These are phyloP conservation scores for Psophia crepitans DNA, from an alignment of 2,113 vertebrate species.

Conservation along the genomic window DNA sequence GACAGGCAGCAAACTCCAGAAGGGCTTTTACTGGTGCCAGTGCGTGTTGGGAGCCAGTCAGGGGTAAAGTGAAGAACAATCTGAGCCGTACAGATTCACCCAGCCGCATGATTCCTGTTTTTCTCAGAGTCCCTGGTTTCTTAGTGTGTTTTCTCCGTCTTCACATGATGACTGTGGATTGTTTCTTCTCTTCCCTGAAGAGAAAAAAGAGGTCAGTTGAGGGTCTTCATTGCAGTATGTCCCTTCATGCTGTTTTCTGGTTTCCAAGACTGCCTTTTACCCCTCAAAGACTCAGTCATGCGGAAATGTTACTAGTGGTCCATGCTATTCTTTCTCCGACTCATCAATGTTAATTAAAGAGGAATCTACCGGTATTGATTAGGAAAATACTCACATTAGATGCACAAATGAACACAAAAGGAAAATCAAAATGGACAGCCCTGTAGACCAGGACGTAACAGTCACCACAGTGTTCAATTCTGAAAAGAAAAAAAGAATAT, in stretches of 20 bases:
- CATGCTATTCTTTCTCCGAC: neutral
- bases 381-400: conserved; percentile 18
- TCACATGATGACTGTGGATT: neutral
- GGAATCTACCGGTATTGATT: neutral
- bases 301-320: neutral
- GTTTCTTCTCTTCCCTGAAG: neutral
- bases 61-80: neutral
- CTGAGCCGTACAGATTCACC: neutral
- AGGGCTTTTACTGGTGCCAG: neutral
- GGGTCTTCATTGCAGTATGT: neutral
- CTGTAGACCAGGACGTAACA: neutral
- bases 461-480: neutral
- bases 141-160: neutral
- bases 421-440: neutral
- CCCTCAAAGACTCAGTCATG: neutral
- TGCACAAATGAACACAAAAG: neutral
- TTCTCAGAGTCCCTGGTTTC: neutral
- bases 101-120: neutral
- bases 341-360: conserved; percentile 3
- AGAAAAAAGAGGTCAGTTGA: neutral
- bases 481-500: neutral
- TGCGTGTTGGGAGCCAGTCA: neutral
- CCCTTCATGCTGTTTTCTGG: neutral
- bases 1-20: neutral
- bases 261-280: neutral